Percentiles rank a stretch among this genome's conserved stretches.
phyloP scores from a whole-genome alignment of 2,113 vertebrate species.

The Probosciger aterrimus region DNA sequence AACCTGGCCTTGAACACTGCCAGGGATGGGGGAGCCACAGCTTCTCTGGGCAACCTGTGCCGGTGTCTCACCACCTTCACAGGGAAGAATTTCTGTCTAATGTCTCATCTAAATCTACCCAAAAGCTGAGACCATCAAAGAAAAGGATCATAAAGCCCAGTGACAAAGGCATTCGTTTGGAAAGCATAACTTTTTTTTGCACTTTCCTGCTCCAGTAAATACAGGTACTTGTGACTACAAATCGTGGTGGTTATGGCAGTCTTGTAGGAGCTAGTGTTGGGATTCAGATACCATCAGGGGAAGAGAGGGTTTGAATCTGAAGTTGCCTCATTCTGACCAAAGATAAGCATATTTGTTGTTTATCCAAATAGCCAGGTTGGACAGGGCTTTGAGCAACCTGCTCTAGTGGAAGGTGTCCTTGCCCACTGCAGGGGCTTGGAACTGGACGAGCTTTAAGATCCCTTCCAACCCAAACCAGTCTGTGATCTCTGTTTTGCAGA shows the following conservation, averaged over 20 bases:
- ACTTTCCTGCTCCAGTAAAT: not conserved
- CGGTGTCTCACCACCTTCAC: not conserved
- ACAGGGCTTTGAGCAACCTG: not conserved
- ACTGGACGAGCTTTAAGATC: not conserved
- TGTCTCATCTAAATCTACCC: not conserved
- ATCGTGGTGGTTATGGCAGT: accelerated
- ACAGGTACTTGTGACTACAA: not conserved
- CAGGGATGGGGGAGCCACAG: not conserved
- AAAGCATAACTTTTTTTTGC: not conserved
- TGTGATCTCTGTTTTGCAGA: not conserved
- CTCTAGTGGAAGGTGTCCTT: not conserved
- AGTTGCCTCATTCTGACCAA: not conserved
- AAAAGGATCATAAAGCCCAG: not conserved
- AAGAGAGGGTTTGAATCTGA: not conserved
- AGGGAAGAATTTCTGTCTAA: not conserved
- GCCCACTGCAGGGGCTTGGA: not conserved
- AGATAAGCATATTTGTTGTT: not conserved
- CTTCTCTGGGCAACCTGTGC: not conserved
- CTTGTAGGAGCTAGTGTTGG: not conserved
- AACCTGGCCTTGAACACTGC: not conserved
- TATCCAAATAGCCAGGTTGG: not conserved
- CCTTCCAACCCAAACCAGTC: not conserved
- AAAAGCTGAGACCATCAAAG: not conserved
- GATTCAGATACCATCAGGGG: not conserved
- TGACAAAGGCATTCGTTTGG: not conserved